Conservation (phyloP, 2,888 invertebrate species). For the Eristalis pertinax region DNA sequence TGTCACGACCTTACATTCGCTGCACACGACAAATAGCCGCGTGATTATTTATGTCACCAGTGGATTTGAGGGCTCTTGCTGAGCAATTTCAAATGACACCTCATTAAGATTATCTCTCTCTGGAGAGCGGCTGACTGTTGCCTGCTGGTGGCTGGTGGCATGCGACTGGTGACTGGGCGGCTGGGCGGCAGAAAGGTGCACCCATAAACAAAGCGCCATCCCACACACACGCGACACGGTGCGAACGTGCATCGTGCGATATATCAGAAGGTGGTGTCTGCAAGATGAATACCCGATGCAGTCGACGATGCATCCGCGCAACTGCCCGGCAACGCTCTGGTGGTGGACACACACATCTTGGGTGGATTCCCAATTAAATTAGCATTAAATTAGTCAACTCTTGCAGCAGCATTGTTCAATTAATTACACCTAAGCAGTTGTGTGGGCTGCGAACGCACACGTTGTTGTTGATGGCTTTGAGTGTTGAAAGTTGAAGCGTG, state of each 20-base stretch:
- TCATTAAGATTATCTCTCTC: slow-evolving; percentile 68
- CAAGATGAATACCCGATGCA: slow-evolving; percentile 26
- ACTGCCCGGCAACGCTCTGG: background rate
- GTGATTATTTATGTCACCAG: slow-evolving; percentile 69
- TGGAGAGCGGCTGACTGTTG: slow-evolving; percentile 14
- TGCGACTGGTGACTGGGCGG: background rate
- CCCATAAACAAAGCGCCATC: slow-evolving; percentile 65
- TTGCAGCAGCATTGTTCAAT: slow-evolving; percentile 63
- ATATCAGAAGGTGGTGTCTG: background rate
- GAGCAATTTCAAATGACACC: slow-evolving; percentile 69
- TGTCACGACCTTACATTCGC: slow-evolving; percentile 51
- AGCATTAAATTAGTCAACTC: slow-evolving; percentile 70
- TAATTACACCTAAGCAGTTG: slow-evolving; percentile 46
- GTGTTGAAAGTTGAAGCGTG: background rate
- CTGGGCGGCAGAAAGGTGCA: slow-evolving; percentile 24
- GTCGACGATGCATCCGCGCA: background rate
- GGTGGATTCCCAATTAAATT: slow-evolving; percentile 66
- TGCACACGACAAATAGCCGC: slow-evolving; percentile 65
- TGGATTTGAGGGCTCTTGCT: slow-evolving; percentile 68
- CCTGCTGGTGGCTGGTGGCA: background rate
- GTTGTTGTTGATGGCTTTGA: slow-evolving; percentile 49
- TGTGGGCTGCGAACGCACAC: slow-evolving; percentile 55
- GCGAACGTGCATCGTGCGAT: background rate
- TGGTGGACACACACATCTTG: slow-evolving; percentile 53
- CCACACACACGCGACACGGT: slow-evolving; percentile 33